Base-by-base conservation (phyloP, 2,113 vertebrate species). In the Laticauda laticaudata region DNA sequence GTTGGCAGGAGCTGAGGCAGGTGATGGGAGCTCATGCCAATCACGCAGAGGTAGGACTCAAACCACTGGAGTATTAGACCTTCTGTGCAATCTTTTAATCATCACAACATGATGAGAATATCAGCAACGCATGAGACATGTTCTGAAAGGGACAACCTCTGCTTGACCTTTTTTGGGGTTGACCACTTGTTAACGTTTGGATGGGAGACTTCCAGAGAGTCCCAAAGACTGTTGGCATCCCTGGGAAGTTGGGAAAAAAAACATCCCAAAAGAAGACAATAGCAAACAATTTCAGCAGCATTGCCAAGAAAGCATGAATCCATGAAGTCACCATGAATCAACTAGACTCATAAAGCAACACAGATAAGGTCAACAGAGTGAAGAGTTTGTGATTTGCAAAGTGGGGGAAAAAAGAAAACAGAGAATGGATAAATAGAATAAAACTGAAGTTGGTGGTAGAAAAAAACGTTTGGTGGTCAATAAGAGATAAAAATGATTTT, bases 1-100 rank as follows among this genome's bases (percentile, higher is more conserved):
- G 61, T 69, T 69, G 61, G 29, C 61, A 64, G 61, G 12, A 64
- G 26, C 61, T 64, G 11, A 64, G 11, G 61, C 61, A 64, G 14
- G 61, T 64, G 61, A 29, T 1, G 26, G 26, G 26, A 29, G 61
- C 61, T 64, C 61, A 29, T 4, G 2, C 26, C 4, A 1, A 1
- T 4, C 26, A n/a, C 1, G 3, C 2, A 1, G 26, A 4, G 4
- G 29, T 69, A 69, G 29, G 61, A 69, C 1, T n/a, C 1, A 1
- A 69, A 5, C 29, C 4, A 64, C 4, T 2, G 61, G 57, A 24
- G 23, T 59, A 24, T 51, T 3, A 26, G 57, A 59, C 57, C 57
- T 59, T 59, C 23, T 59, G 23, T 3, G 57, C 26, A 4, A 4
- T 64, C 61, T 64, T 64, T n/a, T 18, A 39, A 39, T 39, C 69